Percentiles rank a stretch among this genome's conserved stretches.
These are phyloP conservation scores for Ophioninae sp. DNA, from an alignment of 2,888 invertebrate genomes.

Conservation along the genomic window DNA sequence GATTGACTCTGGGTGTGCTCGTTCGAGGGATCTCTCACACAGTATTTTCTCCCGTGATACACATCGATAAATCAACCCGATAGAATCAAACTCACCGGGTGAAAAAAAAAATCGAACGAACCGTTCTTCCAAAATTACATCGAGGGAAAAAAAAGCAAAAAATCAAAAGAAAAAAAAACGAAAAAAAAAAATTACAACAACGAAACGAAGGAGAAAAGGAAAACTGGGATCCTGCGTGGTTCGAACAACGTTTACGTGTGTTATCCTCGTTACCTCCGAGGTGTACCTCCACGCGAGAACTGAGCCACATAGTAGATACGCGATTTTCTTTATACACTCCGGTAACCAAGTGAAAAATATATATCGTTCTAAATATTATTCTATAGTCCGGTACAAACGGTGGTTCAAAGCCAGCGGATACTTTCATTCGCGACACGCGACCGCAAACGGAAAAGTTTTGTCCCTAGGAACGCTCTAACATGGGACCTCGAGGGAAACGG, in stretches of 20 bases:
- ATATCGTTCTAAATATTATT: conserved; percentile 81
- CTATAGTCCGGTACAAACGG: conserved; percentile 70
- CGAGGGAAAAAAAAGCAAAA: not conserved
- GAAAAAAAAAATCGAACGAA: not conserved
- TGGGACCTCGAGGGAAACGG: not conserved
- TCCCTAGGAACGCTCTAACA: conserved; percentile 61
- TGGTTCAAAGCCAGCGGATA: conserved; percentile 67
- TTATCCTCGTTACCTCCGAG: conserved; percentile 67
- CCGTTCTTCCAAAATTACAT: not conserved
- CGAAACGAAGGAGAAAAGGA: not conserved
- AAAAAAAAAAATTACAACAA: not conserved
- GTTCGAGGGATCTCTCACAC: conserved; percentile 56
- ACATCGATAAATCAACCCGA: conserved; percentile 21
- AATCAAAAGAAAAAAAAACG: not conserved
- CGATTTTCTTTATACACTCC: conserved; percentile 81
- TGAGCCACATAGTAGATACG: conserved; percentile 80
- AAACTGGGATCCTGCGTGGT: not conserved
- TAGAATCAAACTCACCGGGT: not conserved
- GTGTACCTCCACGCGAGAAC: conserved; percentile 77
- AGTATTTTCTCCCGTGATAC: conserved; percentile 40
- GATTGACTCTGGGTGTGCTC: not conserved
- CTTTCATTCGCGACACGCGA: conserved; percentile 81
- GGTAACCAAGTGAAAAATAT: conserved; percentile 81
- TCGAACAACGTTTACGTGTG: not conserved
- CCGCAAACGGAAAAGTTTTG: conserved; percentile 76